Evolutionary conservation across 2,797 vertebrate species (phyloP).

Genomic region (Apogon hyalosoma): DNA sequence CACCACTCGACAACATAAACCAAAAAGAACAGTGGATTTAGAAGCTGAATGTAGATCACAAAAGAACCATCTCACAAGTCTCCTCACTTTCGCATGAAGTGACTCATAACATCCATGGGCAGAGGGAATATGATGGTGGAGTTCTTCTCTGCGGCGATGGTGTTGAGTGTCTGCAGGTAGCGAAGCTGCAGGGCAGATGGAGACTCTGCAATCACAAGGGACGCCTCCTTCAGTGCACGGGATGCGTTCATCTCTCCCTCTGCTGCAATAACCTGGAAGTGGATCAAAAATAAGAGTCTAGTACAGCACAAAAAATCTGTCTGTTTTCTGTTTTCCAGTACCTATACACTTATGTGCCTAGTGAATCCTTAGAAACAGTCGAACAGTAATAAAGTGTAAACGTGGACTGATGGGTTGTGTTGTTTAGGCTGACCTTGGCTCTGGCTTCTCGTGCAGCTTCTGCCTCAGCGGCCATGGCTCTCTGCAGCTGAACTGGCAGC

Average conservation of each 20-base stretch:
- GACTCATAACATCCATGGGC: constrained; percentile 81
- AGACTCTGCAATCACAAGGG: constrained; percentile 86
- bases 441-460: constrained; percentile 86
- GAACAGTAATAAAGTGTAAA: not conserved
- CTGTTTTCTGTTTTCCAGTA: too few relatives aligned
- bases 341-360: too few relatives aligned
- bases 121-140: constrained; percentile 89
- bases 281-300: not conserved
- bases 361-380: too few relatives aligned
- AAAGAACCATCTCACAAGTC: not conserved
- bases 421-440: constrained; percentile 79
- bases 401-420: not conserved
- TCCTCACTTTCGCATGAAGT: constrained; percentile 78
- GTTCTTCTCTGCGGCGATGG: constrained; percentile 87
- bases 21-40: not conserved
- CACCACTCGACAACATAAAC: constrained; percentile 15
- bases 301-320: not conserved
- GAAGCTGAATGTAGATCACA: too few relatives aligned
- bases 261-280: constrained; percentile 84
- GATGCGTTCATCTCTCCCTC: constrained; percentile 89
- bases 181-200: constrained; percentile 87
- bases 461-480: constrained; percentile 87
- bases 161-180: constrained; percentile 87
- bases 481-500: constrained; percentile 84
- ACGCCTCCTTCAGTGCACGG: constrained; percentile 86